Base-by-base conservation (phyloP, 2,113 vertebrate genomes). In the Saccopteryx leptura region DNA sequence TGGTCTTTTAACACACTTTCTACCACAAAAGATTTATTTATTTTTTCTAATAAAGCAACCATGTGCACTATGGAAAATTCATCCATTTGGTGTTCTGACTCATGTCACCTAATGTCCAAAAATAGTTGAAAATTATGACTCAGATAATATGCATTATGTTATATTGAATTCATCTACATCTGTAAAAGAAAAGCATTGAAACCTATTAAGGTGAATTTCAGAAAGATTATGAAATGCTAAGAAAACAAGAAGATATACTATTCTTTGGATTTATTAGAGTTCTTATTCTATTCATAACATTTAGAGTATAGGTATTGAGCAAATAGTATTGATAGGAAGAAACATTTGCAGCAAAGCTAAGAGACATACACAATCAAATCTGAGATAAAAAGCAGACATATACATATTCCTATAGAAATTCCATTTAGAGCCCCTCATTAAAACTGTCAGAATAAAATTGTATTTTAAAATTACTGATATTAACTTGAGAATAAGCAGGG, bases 71-170 rank as follows among this genome's bases (percentile, higher is more conserved):
- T 12, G 0, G 1, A 50, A 96, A 93, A 65, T 26, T 19, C 15
- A 75, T 2, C 21, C 24, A 83, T 68, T 79, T 72, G 60, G 12
- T 50, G 11, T 84, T 69, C 79, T 88, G 48, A 89, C 12, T 75
- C 82, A 92, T 58, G 12, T 26, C 56, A 85, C 54, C 2, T 56
- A 94, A 83, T 82, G 50, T 9, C 14, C 4, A 68, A 74, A 13
- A 88, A 60, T 7, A 66, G 54, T 17, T 96, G 69, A 97, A 87
- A 96, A 95, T 8, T 56, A 4, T 91, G 58, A 63, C 2, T 78
- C 26, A 90, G 21, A 87, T 61, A 91, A 65, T 52, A 75, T 76
- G 1, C 39, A 71, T 65, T 54, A 24, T 56, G 4, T 75, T 83
- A 33, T 31, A 39, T 0, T 93, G 23, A 86, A 88, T 88, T 93